Evolutionary conservation across 2,888 invertebrate genomes (phyloP).

Genomic region (Drosophila dives): DNA sequence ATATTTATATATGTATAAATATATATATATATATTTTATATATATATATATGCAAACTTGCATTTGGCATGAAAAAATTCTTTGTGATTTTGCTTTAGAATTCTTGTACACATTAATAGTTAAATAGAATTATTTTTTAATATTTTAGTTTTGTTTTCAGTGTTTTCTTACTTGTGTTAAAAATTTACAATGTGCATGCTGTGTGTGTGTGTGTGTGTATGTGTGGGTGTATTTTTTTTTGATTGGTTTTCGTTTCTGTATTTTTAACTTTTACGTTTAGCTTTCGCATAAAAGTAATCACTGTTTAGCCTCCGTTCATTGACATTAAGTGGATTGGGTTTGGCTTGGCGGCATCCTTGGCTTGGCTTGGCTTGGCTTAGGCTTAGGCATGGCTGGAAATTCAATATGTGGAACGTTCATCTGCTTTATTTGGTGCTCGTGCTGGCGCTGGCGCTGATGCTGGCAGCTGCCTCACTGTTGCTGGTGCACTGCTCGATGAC

Average conservation of each 20-base stretch:
- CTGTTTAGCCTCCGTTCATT: conserved; percentile 78
- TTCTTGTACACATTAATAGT: conserved; percentile 59
- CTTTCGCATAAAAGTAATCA: conserved; percentile 70
- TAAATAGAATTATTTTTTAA: conserved; percentile 29
- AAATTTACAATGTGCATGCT: conserved; percentile 40
- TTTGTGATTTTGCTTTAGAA: conserved; percentile 63
- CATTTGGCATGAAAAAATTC: conserved; percentile 70
- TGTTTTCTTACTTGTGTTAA: conserved; percentile 36
- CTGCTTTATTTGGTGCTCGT: conserved; percentile 51
- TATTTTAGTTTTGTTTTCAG: neutral
- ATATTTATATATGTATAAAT: conserved; percentile 15
- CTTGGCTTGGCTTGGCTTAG: conserved; percentile 39
- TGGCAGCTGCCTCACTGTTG: conserved; percentile 65
- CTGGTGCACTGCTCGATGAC: conserved; percentile 79
- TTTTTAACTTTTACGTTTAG: conserved; percentile 37
- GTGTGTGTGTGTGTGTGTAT: conserved; percentile 14
- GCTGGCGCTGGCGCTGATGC: conserved; percentile 46
- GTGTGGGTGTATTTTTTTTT: conserved; percentile 16
- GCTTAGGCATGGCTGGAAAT: conserved; percentile 56
- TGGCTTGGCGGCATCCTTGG: conserved; percentile 30
- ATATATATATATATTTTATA: conserved; percentile 1
- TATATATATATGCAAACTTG: conserved; percentile 52
- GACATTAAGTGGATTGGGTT: conserved; percentile 71
- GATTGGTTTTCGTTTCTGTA: conserved; percentile 39
- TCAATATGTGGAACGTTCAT: conserved; percentile 26